phyloP scores from a whole-genome alignment of 2,888 invertebrate genomes.

The Nymphalis urticae region DNA sequence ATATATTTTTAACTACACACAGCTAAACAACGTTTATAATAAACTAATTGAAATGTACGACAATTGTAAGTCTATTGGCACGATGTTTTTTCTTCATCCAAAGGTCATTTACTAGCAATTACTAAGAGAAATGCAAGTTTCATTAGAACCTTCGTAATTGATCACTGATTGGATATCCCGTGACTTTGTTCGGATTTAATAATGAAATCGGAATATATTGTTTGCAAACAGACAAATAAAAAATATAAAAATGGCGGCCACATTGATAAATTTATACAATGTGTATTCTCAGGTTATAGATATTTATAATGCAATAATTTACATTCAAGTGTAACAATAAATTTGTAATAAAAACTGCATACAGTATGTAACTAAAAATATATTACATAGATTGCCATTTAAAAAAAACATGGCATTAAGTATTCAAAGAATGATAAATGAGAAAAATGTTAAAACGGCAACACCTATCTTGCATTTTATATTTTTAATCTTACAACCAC shows the following conservation, averaged over 20 bases:
- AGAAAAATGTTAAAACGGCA: not conserved
- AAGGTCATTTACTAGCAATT: slow-evolving; percentile 8
- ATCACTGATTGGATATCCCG: too few species aligned
- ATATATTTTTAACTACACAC: too few species aligned
- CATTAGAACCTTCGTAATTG: slow-evolving; percentile 4
- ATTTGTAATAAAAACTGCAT: not conserved
- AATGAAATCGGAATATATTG: too few species aligned
- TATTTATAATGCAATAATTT: not conserved
- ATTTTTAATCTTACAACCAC: not conserved
- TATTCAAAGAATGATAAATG: slow-evolving; percentile 12
- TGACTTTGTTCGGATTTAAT: too few species aligned
- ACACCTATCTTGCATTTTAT: slow-evolving; percentile 5
- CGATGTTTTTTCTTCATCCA: slow-evolving; percentile 15
- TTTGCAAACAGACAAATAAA: too few species aligned
- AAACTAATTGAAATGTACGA: slow-evolving; percentile 22
- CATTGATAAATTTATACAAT: too few species aligned
- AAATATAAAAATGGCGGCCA: too few species aligned
- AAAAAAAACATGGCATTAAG: slow-evolving; percentile 11
- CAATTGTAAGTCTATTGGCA: slow-evolving; percentile 10
- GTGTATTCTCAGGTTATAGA: too few species aligned
- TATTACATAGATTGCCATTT: slow-evolving; percentile 4
- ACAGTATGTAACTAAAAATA: not conserved
- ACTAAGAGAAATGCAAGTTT: slow-evolving; percentile 16
- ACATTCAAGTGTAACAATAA: slow-evolving; percentile 4
- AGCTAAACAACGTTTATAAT: not conserved